phyloP scores from a whole-genome alignment of 2,113 vertebrate genomes.

The Marcusenius ussheri region DNA sequence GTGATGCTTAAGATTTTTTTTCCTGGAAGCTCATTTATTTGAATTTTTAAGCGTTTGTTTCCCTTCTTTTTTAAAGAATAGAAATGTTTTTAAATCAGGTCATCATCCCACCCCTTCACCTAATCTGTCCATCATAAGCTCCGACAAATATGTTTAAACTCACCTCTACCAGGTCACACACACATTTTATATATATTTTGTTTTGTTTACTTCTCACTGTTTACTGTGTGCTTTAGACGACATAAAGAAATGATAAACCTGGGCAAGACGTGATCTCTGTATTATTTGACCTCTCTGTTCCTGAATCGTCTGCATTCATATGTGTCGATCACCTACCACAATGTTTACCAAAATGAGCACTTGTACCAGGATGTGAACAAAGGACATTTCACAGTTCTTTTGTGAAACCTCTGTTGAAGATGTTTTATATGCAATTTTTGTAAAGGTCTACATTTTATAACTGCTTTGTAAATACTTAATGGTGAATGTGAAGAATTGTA shows the following conservation, averaged over 20 bases:
- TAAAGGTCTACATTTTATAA: conserved; percentile 57
- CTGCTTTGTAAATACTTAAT: conserved; percentile 49
- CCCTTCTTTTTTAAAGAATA: background rate
- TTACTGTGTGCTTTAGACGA: background rate
- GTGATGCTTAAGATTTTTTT: background rate
- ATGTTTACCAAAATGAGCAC: conserved; percentile 44
- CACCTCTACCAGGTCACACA: background rate
- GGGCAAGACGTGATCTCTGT: background rate
- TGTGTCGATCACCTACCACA: conserved; percentile 17
- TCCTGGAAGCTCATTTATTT: background rate
- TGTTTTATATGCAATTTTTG: conserved; percentile 58
- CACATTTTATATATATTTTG: background rate
- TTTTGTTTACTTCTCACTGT: background rate
- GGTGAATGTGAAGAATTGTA: conserved; percentile 37
- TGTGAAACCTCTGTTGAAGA: conserved; percentile 40
- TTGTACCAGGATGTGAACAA: conserved; percentile 26
- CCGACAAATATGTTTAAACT: background rate
- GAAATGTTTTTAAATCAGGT: background rate
- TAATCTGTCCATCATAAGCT: background rate
- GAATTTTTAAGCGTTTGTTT: background rate
- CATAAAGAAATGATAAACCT: background rate
- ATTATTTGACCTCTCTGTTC: background rate
- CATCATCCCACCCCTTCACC: background rate
- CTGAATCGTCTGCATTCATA: conserved; percentile 10
- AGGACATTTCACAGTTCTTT: conserved; percentile 39